Percentiles rank a stretch among this genome's conserved stretches.
Conservation (phyloP, 2,888 invertebrate species). For the Callinectes sapidus region DNA sequence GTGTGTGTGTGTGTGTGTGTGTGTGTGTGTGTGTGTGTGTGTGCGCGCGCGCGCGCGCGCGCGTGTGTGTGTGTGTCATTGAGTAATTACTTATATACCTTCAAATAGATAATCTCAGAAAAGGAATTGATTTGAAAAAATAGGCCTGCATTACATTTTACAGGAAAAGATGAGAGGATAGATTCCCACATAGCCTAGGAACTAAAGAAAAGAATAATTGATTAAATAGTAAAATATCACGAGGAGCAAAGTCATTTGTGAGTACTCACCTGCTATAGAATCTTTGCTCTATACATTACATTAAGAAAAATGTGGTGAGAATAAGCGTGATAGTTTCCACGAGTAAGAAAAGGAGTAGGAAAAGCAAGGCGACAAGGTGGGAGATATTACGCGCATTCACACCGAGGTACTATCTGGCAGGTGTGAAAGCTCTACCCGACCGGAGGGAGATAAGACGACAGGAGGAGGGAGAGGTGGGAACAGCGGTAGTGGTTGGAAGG, state of each 20-base stretch:
- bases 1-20: background rate
- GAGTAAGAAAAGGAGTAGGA: background rate
- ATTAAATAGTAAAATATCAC: no score
- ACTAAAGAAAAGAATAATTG: no score
- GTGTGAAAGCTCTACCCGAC: background rate
- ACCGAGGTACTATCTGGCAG: background rate
- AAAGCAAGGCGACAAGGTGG: background rate
- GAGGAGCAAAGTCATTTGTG: no score
- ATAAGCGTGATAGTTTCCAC: background rate
- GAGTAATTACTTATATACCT: no score
- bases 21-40: background rate
- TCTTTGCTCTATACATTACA: background rate
- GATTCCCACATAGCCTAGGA: no score
- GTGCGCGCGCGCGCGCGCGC: background rate
- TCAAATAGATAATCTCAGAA: no score
- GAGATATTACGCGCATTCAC: background rate
- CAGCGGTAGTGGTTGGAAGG: background rate
- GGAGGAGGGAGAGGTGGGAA: background rate
- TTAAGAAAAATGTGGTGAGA: background rate
- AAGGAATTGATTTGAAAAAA: background rate
- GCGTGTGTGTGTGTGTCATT: background rate
- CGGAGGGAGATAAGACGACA: background rate
- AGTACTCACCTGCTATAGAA: background rate
- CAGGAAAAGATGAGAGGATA: no score
- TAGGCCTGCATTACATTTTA: no score